phyloP scores from a whole-genome alignment of 2,888 invertebrate genomes.

The Timema podura region DNA sequence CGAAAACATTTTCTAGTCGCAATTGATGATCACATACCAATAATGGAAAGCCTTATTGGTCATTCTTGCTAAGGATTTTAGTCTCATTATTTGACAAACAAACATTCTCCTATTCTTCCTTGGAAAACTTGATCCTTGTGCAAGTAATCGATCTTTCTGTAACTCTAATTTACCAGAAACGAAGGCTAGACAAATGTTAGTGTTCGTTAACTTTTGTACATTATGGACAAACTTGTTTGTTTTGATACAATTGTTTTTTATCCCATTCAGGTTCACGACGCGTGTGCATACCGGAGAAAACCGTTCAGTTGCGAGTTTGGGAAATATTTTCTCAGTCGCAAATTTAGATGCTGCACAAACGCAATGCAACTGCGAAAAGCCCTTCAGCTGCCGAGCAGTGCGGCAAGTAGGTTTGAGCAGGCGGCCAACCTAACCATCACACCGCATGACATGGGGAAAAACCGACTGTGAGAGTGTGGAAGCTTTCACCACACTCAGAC shows the following conservation, averaged over 20 bases:
- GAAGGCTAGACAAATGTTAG: too few species aligned
- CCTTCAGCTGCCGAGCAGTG: conserved; percentile 3
- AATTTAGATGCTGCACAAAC: conserved; percentile 8
- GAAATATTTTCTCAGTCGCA: conserved; percentile 2
- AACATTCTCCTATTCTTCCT: too few species aligned
- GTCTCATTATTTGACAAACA: too few species aligned
- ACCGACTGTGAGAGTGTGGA: too few species aligned
- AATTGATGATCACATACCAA: neutral
- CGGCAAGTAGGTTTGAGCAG: conserved; percentile 8
- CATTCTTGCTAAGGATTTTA: too few species aligned
- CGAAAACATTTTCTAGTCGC: neutral
- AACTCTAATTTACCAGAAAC: too few species aligned
- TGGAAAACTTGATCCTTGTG: too few species aligned
- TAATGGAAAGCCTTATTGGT: too few species aligned
- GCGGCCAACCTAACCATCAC: conserved; percentile 14
- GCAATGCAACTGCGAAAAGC: neutral
- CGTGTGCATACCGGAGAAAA: conserved; percentile 11
- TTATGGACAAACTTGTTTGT: neutral
- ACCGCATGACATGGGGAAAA: conserved; percentile 15
- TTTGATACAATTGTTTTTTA: neutral
- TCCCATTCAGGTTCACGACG: conserved; percentile 12
- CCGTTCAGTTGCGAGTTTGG: conserved; percentile 13
- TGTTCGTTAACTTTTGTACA: neutral
- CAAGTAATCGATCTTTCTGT: too few species aligned
- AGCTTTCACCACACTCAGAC: conserved; percentile 6